Evolutionary conservation across 2,113 vertebrate species (phyloP).

Genomic region (Seriola aureovittata): DNA sequence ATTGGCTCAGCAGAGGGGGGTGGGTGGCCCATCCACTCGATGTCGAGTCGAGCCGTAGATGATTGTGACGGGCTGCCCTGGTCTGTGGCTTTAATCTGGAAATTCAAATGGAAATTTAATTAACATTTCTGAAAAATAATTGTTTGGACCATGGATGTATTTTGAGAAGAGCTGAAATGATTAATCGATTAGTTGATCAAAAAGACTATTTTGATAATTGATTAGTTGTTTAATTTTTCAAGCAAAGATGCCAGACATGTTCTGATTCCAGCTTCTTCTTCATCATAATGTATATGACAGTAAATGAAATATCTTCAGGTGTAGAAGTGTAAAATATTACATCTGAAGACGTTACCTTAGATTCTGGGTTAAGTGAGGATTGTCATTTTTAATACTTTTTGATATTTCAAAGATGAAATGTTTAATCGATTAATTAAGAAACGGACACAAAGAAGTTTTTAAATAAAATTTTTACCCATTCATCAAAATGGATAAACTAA

Average conservation of each 20-base stretch:
- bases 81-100: slow-evolving; percentile 93
- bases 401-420: not conserved
- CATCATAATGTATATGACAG: not conserved
- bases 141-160: not conserved
- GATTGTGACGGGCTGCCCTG: slow-evolving; percentile 86
- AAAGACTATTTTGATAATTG: not conserved
- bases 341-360: not conserved
- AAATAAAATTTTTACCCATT: not conserved
- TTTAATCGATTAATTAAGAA: no score
- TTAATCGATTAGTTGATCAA: not conserved
- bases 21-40: slow-evolving; percentile 90
- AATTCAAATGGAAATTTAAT: not conserved
- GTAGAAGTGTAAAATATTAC: not conserved
- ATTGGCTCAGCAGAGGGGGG: slow-evolving; percentile 83
- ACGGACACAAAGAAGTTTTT: not conserved
- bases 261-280: not conserved
- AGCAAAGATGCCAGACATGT: not conserved
- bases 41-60: slow-evolving; percentile 90
- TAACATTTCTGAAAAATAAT: not conserved
- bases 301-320: not conserved
- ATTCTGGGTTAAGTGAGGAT: not conserved
- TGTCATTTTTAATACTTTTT: no score
- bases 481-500: no score
- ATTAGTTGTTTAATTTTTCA: no score
- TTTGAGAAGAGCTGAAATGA: not conserved